Base-by-base conservation (phyloP, 1,140 invertebrate genomes). In the Oppia nitens region DNA sequence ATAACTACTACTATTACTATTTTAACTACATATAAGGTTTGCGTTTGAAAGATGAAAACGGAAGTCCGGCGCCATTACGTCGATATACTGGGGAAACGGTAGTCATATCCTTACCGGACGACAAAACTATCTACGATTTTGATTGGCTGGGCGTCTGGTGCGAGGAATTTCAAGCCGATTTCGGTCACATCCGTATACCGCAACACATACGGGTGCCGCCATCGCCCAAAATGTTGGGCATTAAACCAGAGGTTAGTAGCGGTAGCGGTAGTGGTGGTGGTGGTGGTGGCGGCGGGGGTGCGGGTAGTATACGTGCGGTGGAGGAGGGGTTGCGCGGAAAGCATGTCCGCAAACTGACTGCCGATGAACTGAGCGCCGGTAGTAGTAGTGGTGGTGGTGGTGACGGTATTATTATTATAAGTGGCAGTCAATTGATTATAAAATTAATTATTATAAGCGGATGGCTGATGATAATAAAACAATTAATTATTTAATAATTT, bases 161-260 rank as follows among this genome's bases (percentile, higher is more conserved):
- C 66, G 81, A 84, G 70, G 84, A 85, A 12, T 91, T 89, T 72
- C 82, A 83, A 26, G 86, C 89, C 1, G 85, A 92, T 73, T 93
- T 93, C 68, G 89, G 87, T 1, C 85, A 90, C 70, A 78, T 92
- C 11, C 68, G 78, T 58, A 78, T 93, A 57, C 84, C 87, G 0
- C 71, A 75, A 45, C 73, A 79, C 28, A 70, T 84, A 32, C 50
- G 87, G 70, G 83, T 93, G 1, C 89, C 89, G 52, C 89, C 89
- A 24, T 90, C 86, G 3, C 78, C 91, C 23, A 86, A 84, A 73
- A 92, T 92, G 87, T 79, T 94, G 6, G 88, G 88, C 50, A 82
- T 92, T 62, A 85, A 85, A 61, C 87, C 87, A 50, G 87, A 92
- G 83, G 89, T 92, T 78, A 78, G 78, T 57, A 21, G 12, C 25